phyloP scores from a whole-genome alignment of 2,113 vertebrate species.

The Uria lomvia region DNA sequence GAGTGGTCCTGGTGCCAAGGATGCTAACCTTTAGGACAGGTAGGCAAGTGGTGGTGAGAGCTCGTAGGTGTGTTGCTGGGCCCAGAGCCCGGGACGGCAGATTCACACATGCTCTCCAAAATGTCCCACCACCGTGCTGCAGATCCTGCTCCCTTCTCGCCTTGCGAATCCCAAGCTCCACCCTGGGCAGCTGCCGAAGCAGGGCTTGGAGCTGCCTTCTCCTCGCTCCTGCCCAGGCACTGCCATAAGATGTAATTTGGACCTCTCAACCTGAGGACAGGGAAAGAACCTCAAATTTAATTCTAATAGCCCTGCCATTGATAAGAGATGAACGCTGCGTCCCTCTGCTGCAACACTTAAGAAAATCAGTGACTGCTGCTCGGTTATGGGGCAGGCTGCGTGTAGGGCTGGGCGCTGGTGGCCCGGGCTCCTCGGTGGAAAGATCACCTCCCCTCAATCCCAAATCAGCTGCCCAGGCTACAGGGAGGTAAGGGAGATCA shows the following conservation, averaged over 20 bases:
- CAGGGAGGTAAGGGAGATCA: neutral
- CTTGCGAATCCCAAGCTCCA: neutral
- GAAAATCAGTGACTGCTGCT: neutral
- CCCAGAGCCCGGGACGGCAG: neutral
- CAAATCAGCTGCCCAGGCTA: neutral
- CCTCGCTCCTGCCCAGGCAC: neutral
- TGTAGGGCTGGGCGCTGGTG: accelerated
- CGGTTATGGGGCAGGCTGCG: neutral
- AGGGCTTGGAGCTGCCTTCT: neutral
- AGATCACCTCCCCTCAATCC: neutral
- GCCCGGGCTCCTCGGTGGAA: neutral
- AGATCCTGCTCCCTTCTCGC: neutral
- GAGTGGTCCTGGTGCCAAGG: neutral
- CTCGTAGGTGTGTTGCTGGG: neutral
- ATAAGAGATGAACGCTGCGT: neutral
- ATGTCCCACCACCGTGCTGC: neutral
- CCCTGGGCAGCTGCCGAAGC: neutral
- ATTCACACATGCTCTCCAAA: neutral
- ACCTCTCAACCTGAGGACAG: neutral
- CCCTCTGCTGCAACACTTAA: neutral
- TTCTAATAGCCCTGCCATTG: neutral
- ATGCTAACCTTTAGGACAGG: neutral
- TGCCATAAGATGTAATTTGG: neutral
- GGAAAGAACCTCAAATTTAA: neutral
- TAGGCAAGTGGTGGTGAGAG: neutral